phyloP scores from a whole-genome alignment of 2,113 vertebrate species.

The Megaceryle maxima region DNA sequence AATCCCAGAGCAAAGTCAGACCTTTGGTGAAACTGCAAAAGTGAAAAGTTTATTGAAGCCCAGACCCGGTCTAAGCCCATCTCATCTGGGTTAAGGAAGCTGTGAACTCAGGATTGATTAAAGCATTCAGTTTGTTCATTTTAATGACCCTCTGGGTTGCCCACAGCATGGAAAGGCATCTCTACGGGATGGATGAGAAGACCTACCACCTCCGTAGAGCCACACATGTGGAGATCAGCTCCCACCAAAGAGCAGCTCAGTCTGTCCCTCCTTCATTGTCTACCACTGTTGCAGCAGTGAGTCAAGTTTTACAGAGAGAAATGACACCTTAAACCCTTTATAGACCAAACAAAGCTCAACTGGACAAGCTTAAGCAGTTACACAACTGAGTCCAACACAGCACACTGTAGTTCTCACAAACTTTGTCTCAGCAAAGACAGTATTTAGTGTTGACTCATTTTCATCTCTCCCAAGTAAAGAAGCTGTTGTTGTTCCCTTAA shows the following conservation, averaged over 20 bases:
- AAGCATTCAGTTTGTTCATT: not conserved
- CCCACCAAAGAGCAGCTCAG: not conserved
- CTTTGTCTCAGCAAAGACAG: not conserved
- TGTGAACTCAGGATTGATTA: not conserved
- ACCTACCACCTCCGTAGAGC: not conserved
- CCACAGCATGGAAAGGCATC: not conserved
- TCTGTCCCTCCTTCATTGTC: not conserved
- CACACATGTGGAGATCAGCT: not conserved
- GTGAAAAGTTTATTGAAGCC: not conserved
- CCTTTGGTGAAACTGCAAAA: not conserved
- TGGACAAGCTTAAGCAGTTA: not conserved
- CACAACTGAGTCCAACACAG: not conserved
- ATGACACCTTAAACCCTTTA: not conserved
- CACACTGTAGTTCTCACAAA: not conserved
- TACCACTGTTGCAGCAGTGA: not conserved
- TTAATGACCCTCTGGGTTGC: not conserved
- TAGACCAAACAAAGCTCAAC: not conserved
- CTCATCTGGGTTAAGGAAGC: not conserved
- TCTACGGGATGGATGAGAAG: not conserved
- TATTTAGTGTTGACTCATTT: not conserved
- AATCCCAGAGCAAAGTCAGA: not conserved
- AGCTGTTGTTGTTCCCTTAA: not conserved
- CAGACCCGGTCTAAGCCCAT: not conserved
- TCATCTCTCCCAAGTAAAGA: not conserved
- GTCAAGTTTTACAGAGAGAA: not conserved